Evolutionary conservation across 2,888 invertebrate genomes (phyloP).

Genomic region (Troides helena): DNA sequence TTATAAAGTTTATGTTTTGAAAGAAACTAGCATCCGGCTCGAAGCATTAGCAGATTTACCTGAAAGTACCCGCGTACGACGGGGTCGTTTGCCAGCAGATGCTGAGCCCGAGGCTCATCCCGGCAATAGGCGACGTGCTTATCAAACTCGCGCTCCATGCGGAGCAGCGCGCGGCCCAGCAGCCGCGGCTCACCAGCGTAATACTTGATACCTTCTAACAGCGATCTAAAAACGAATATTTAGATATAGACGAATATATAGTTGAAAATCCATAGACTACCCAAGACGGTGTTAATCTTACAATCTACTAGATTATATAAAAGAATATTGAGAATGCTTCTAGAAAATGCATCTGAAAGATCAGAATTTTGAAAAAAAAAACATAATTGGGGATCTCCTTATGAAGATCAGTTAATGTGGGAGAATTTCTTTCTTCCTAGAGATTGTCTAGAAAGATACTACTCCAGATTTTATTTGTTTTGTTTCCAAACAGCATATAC

Average conservation of each 20-base stretch:
- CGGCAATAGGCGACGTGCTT: slow-evolving; percentile 94
- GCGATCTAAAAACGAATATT: slow-evolving; percentile 79
- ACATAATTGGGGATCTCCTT: no score
- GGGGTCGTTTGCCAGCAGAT: slow-evolving; percentile 85
- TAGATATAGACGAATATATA: no score
- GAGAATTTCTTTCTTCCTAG: no score
- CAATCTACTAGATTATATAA: not conserved
- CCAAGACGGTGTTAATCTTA: no score
- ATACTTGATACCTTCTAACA: slow-evolving; percentile 95
- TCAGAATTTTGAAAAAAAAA: no score
- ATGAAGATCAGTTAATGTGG: no score
- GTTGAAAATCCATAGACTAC: not conserved
- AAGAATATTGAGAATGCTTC: not conserved
- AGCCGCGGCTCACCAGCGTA: slow-evolving; percentile 93
- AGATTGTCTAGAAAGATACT: no score
- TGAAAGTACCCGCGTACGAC: slow-evolving; percentile 89
- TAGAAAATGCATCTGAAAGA: not conserved
- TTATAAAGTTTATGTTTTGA: no score
- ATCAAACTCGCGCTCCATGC: slow-evolving; percentile 96
- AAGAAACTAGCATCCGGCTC: no score
- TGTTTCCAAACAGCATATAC: no score
- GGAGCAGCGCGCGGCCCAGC: slow-evolving; percentile 92
- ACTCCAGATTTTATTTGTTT: no score
- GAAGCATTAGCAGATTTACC: slow-evolving; percentile 64
- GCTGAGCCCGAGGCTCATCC: slow-evolving; percentile 91